Evolutionary conservation across 2,797 vertebrate genomes (phyloP).

Genomic region (Pagetopsis macropterus): DNA sequence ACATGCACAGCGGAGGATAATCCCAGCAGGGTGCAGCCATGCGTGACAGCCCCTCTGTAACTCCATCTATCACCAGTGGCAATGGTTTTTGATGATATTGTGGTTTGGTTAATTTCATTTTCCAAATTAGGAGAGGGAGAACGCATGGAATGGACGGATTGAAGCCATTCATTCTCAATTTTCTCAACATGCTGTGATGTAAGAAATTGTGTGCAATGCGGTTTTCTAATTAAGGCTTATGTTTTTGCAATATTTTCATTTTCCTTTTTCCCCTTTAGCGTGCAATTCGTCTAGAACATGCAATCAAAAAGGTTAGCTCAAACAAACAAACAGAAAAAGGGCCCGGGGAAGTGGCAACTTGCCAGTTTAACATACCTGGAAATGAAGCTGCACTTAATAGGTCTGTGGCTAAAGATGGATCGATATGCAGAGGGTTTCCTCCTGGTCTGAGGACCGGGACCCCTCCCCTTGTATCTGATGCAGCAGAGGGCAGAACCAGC

Average conservation of each 20-base stretch:
- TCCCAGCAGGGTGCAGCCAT: conserved; percentile 27
- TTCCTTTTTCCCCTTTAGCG: conserved; percentile 15
- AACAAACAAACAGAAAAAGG: conserved; percentile 9
- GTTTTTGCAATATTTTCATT: conserved; percentile 42
- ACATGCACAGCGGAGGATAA: not conserved
- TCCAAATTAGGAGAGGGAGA: conserved; percentile 49
- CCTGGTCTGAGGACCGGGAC: conserved; percentile 42
- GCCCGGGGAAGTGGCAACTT: conserved; percentile 19
- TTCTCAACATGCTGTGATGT: conserved; percentile 49
- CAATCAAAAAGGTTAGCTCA: conserved; percentile 34
- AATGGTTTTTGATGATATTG: conserved; percentile 32
- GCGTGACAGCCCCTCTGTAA: conserved; percentile 45
- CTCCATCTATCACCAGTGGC: conserved; percentile 28
- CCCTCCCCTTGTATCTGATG: conserved; percentile 67
- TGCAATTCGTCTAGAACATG: conserved; percentile 48
- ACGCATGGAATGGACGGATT: conserved; percentile 34
- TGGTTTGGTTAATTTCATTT: conserved; percentile 45
- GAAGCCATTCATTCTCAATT: conserved; percentile 47
- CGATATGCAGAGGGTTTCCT: conserved; percentile 39
- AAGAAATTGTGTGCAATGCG: conserved; percentile 42
- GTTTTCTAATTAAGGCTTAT: conserved; percentile 49
- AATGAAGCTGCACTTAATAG: conserved; percentile 15
- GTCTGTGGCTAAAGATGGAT: conserved; percentile 41
- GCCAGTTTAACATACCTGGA: conserved; percentile 30
- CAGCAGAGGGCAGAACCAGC: conserved; percentile 71